Conservation (phyloP, 2,113 vertebrate species). For the Chloebia gouldiae region DNA sequence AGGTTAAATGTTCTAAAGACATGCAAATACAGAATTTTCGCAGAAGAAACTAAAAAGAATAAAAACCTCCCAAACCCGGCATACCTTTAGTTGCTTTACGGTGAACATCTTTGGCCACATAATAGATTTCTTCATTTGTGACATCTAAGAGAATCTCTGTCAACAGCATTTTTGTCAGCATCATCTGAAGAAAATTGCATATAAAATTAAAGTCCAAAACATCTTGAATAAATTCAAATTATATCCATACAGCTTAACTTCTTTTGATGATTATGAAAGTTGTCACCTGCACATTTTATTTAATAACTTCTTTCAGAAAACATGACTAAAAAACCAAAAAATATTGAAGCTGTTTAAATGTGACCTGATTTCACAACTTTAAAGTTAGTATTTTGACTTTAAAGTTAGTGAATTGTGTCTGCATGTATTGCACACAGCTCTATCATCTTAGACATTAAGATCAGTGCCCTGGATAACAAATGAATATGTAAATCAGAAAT, state of each 20-base stretch:
- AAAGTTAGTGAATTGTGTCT: background rate
- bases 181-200: constrained; percentile 78
- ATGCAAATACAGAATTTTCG: constrained; percentile 74
- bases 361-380: background rate
- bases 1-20: constrained; percentile 66
- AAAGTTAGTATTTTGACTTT: background rate
- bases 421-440: background rate
- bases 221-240: background rate
- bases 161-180: constrained; percentile 94
- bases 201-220: background rate
- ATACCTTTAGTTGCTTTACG: constrained; percentile 98
- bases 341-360: background rate
- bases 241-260: background rate
- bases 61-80: background rate
- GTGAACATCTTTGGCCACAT: constrained; percentile 90
- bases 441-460: too few species aligned
- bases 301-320: background rate
- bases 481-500: background rate
- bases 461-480: too few species aligned
- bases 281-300: background rate
- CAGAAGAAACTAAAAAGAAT: background rate
- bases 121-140: constrained; percentile 96
- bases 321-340: background rate
- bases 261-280: background rate
- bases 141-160: constrained; percentile 97